A percentile compares a stretch with the other conserved stretches of the same genome.
Evolutionary conservation across 2,113 vertebrate species (phyloP).

Genomic region (Theristicus caerulescens): DNA sequence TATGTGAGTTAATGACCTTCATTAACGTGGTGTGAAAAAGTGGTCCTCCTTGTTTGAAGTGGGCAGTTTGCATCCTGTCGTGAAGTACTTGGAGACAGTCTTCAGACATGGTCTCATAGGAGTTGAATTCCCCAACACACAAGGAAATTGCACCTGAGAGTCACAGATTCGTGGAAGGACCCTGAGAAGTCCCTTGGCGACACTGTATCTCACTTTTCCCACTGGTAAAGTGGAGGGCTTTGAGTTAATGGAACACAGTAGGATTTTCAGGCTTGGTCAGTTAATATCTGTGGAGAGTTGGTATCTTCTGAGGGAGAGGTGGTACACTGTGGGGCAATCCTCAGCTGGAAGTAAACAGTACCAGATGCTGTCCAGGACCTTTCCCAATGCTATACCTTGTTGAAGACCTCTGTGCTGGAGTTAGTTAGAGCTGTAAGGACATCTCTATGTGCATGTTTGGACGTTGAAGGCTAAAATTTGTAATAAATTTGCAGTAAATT

Average conservation of each 20-base stretch:
- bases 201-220: background rate
- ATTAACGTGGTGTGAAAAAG: background rate
- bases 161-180: background rate
- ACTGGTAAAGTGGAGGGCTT: background rate
- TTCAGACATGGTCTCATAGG: background rate
- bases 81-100: background rate
- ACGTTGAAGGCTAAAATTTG: background rate
- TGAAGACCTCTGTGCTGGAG: background rate
- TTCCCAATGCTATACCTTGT: background rate
- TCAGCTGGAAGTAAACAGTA: background rate
- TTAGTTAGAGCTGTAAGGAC: background rate
- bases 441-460: background rate
- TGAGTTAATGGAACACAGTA: background rate
- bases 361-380: background rate
- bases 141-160: background rate
- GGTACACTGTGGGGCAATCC: background rate
- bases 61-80: background rate
- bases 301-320: background rate
- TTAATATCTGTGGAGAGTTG: background rate
- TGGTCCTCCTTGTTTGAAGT: background rate
- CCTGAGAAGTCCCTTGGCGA: background rate
- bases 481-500: background rate
- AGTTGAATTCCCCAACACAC: background rate
- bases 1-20: background rate
- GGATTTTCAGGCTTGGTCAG: background rate